Base-by-base conservation (phyloP, 1,140 invertebrate species). In the Caerostris extrusa region DNA sequence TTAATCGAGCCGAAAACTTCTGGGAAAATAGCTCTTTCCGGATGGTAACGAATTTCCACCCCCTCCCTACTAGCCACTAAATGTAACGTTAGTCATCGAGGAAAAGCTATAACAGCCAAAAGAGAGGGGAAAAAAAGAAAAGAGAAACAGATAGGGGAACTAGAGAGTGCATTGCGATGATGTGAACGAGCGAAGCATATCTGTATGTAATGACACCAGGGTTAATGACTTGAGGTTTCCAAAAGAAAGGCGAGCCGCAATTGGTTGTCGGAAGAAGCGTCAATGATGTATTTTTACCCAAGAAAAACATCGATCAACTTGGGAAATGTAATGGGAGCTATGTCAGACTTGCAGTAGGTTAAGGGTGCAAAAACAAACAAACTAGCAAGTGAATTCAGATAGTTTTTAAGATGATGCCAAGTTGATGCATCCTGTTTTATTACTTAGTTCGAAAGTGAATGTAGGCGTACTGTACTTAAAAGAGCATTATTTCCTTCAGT, bases 231-330 rank as follows among this genome's bases (percentile, higher is more conserved):
- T 83, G 81, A 57, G n/a, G 14, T 56, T 83, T 55, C 55, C 2
- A 57, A 56, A 83, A 83, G 53, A 57, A 58, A 56, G 82, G 55
- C 82, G 82, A 56, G n/a, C 55, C 82, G 82, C 55, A 17, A n/a
- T 83, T 10, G n/a, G 82, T 83, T 19, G 82, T 83, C 82, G 82
- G 82, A 8, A 19, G 56, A 83, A 83, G 82, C 82, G 55, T 83
- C 82, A 83, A 83, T 83, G 82, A 83, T 57, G 82, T 83, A 83
- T 83, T 83, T 83, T 83, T 83, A 83, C 57, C 82, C 82, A 17
- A n/a, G 53, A 19, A 83, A 83, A 83, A 83, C 82, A 83, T 83
- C 82, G 82, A 83, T 83, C 82, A 83, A 83, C 81, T 6, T 7
- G 17, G 81, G 81, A 19, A 17, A 83, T 55, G 81, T 6, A 57